These are phyloP conservation scores for Ceyx margarethae DNA, from an alignment of 2,113 vertebrate species.

Conservation along the genomic window DNA sequence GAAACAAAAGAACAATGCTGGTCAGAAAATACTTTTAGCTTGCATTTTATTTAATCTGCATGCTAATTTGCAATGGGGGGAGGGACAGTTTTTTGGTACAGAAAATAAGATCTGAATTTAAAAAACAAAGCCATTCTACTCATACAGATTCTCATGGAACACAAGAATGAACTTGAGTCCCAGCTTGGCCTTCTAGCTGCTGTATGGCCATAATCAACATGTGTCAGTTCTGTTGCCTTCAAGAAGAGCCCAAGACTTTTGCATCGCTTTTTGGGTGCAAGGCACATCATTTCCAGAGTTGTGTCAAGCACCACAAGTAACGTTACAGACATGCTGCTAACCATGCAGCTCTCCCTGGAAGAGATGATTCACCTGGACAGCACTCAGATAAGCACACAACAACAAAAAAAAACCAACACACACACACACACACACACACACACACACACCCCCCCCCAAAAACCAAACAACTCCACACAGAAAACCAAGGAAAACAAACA, in stretches of 20 bases:
- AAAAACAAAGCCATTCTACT: background rate
- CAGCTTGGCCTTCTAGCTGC: background rate
- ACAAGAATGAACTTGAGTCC: fast-evolving
- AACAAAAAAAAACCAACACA: no score
- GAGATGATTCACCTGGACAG: background rate
- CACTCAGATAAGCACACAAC: no score
- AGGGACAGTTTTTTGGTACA: background rate
- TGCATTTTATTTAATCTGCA: background rate
- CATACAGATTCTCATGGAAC: background rate
- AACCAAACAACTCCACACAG: no score
- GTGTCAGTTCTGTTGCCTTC: fast-evolving
- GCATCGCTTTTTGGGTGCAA: background rate
- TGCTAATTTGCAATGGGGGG: background rate
- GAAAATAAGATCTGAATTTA: background rate
- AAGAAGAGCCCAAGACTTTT: fast-evolving
- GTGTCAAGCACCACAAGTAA: background rate
- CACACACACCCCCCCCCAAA: no score
- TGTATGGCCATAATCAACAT: background rate
- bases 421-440: no score
- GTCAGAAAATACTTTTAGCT: background rate
- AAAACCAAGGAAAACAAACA: no score
- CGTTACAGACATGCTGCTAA: no score
- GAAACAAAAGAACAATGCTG: background rate
- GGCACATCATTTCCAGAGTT: background rate
- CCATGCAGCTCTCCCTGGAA: background rate